phyloP scores from a whole-genome alignment of 2,113 vertebrate genomes.

The Mus pahari region DNA sequence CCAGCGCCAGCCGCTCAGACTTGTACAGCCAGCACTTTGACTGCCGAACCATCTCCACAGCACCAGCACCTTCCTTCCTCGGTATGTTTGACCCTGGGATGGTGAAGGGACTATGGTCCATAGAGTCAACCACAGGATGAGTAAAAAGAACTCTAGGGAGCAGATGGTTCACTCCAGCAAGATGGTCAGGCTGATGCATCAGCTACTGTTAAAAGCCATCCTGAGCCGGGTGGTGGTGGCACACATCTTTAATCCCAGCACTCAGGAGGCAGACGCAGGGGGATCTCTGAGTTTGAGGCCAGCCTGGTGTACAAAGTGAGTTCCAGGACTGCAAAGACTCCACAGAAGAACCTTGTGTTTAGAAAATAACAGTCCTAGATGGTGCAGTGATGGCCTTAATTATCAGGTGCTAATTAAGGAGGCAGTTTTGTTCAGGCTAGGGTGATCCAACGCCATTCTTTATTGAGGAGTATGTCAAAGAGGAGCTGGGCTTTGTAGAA shows the following conservation, averaged over 20 bases:
- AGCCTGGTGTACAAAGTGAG: not conserved
- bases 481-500: not conserved
- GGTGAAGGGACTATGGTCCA: not conserved
- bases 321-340: not conserved
- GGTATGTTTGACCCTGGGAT: not conserved
- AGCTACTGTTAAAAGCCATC: not conserved
- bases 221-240: not conserved
- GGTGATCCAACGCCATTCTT: not conserved
- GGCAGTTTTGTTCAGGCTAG: not conserved
- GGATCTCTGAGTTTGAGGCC: not conserved
- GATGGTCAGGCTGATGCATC: not conserved
- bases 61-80: not conserved
- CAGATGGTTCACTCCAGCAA: not conserved
- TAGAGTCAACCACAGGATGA: not conserved
- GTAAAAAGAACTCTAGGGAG: not conserved
- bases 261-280: not conserved
- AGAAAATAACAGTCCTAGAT: not conserved
- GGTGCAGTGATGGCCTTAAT: not conserved
- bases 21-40: not conserved
- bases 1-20: not conserved
- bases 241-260: not conserved
- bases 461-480: not conserved
- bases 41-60: not conserved
- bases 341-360: not conserved
- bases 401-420: slow-evolving; percentile 8